A percentile compares a stretch with the other conserved stretches of the same genome.
phyloP scores from a whole-genome alignment of 2,113 vertebrate genomes.

The Ariopsis seemanni region DNA sequence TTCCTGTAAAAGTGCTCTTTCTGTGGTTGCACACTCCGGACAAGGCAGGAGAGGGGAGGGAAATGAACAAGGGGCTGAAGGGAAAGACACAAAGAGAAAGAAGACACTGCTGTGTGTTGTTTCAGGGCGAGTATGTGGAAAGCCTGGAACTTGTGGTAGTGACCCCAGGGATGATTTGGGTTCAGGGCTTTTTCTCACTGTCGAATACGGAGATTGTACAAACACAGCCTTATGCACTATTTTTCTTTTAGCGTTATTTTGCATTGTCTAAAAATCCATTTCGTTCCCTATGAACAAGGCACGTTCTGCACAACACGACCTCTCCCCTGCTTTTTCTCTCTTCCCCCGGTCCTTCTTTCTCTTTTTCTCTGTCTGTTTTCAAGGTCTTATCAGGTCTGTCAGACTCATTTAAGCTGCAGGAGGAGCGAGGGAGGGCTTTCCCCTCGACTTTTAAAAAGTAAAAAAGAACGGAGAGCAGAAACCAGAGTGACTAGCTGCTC shows the following conservation, averaged over 20 bases:
- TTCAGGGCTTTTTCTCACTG: neutral
- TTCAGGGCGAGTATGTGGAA: neutral
- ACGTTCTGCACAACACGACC: neutral
- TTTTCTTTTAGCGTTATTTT: neutral
- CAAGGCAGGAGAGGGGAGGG: constrained; percentile 38
- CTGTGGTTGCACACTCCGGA: constrained; percentile 51
- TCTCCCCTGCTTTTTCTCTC: neutral
- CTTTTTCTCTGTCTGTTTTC: neutral
- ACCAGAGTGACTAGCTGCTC: constrained; percentile 61
- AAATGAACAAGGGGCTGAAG: constrained; percentile 1
- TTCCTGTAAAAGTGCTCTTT: constrained; percentile 73
- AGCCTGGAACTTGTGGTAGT: neutral
- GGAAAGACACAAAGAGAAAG: neutral
- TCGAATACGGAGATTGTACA: neutral
- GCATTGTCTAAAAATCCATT: neutral
- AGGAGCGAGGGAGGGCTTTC: constrained; percentile 14
- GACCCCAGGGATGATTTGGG: neutral
- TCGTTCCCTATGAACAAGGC: neutral
- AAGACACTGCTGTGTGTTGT: neutral
- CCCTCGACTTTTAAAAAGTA: constrained; percentile 55
- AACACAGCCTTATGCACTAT: too few species aligned
- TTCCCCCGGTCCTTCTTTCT: neutral
- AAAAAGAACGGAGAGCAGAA: constrained; percentile 52
- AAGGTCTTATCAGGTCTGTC: constrained; percentile 47
- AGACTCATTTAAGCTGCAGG: constrained; percentile 24